Base-by-base conservation (phyloP, 2,888 invertebrate species). In the Lacanobia oleracea region DNA sequence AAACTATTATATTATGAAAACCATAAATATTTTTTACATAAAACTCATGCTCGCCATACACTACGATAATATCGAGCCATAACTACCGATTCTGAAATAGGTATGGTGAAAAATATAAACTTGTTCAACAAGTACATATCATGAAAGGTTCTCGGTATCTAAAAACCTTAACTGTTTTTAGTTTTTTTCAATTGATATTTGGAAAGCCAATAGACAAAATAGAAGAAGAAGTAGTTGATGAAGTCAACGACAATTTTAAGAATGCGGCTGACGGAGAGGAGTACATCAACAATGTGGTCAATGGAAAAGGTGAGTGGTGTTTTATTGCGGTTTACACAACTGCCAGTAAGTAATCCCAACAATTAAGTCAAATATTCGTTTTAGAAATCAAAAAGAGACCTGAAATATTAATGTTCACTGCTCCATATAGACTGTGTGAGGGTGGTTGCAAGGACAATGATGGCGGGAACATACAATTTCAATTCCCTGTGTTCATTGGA, bases 351-450 rank as follows among this genome's bases (percentile, higher is more conserved):
- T 3, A 56, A 60, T 51, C 45, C 59, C 45, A 73, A 67, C 56
- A 57, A 65, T 40, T 45, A 8, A 54, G 63, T 73, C 43, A 68
- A 71, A 67, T 75, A 79, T 85, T 84, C 72, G 86, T 93, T 94
- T 88, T 93, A 94, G 94, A 88, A 72, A 75, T 85, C 67, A 51
- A 79, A 61, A 57, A 82, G 40, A 87, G 66, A 50, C 92, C 93
- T 2, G 88, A 83, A 63, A 81, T 88, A 53, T 86, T 94, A 75
- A 72, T 91, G 72, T 95, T 95, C 77, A 95, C 94, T 63, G 94
- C 94, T 33, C 94, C 95, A 16, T 94, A 91, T 81, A 93, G 86
- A 86, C 79, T 95, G 16, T 93, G 93, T 79, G 88, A 91, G 16
- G 91, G 92, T 21, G 90, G 88, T 40, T 91, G 91, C 72, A 85